These are phyloP conservation scores for Hydrochoerus hydrochaeris DNA, from an alignment of 2,113 vertebrate genomes.

Conservation along the genomic window DNA sequence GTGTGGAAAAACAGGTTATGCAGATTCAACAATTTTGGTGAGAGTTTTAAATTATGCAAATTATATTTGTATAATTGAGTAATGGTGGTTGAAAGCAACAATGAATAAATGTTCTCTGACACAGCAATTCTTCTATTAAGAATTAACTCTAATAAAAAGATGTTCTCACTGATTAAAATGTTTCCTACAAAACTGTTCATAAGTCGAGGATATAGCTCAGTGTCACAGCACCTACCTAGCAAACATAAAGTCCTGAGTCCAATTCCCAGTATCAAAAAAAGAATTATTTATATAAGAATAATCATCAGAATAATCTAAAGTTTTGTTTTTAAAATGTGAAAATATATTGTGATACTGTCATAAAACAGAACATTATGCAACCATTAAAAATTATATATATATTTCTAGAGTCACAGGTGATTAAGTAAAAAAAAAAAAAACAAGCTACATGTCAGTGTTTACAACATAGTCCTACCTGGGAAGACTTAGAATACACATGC, in stretches of 20 bases:
- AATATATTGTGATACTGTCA: not conserved
- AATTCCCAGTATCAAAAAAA: no score
- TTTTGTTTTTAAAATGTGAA: not conserved
- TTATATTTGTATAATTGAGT: not conserved
- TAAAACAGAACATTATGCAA: not conserved
- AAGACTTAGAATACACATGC: not conserved
- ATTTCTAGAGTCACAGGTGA: not conserved
- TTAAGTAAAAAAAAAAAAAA: conserved; percentile 10
- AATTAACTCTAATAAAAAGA: conserved; percentile 13
- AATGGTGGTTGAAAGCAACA: conserved; percentile 19
- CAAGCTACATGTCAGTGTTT: not conserved
- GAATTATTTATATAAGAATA: not conserved
- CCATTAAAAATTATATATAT: not conserved
- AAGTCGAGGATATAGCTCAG: no score
- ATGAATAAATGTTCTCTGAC: not conserved
- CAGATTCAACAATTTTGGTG: not conserved
- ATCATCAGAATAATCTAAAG: not conserved
- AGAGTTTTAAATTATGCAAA: not conserved
- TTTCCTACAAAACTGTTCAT: not conserved
- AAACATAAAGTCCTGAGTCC: no score
- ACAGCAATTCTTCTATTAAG: not conserved
- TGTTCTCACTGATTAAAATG: not conserved
- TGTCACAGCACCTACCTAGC: no score
- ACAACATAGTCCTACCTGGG: not conserved
- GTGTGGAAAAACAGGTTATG: not conserved